A percentile compares a stretch with the other conserved stretches of the same genome.
Evolutionary conservation across 2,113 vertebrate species (phyloP).

Genomic region (Gadus macrocephalus): DNA sequence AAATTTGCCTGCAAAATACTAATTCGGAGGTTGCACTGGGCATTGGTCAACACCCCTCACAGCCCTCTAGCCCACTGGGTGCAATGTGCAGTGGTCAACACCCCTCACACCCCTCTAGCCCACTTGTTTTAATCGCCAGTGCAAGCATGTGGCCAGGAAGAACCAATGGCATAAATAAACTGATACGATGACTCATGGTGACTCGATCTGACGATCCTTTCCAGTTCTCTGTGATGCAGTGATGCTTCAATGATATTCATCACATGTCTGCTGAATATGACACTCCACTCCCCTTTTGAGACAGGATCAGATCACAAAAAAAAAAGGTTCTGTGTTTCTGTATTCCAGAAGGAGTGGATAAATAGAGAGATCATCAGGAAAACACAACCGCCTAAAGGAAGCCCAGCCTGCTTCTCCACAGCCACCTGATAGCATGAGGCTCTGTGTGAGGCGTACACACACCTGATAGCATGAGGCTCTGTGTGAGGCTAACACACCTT

Average conservation of each 20-base stretch:
- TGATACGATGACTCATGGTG: too few species aligned
- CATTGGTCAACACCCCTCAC: too few species aligned
- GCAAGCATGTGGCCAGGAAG: too few species aligned
- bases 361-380: conserved; percentile 7
- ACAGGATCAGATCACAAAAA: neutral
- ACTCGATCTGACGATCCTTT: too few species aligned
- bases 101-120: too few species aligned
- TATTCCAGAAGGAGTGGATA: neutral
- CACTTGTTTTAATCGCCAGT: too few species aligned
- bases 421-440: conserved; percentile 14
- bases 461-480: conserved; percentile 4
- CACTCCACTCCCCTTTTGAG: neutral
- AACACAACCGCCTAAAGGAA: neutral
- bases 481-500: neutral
- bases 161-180: too few species aligned
- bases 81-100: too few species aligned
- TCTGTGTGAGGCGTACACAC: neutral
- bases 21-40: too few species aligned
- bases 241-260: neutral
- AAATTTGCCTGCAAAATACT: too few species aligned
- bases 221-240: too few species aligned
- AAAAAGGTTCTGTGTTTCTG: neutral
- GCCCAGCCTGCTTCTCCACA: neutral
- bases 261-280: neutral
- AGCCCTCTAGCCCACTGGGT: too few species aligned